Evolutionary conservation across 37 sponge, comb jelly and placozoan genomes (phyloP).

Genomic region (Cladorhizidae sp.): DNA sequence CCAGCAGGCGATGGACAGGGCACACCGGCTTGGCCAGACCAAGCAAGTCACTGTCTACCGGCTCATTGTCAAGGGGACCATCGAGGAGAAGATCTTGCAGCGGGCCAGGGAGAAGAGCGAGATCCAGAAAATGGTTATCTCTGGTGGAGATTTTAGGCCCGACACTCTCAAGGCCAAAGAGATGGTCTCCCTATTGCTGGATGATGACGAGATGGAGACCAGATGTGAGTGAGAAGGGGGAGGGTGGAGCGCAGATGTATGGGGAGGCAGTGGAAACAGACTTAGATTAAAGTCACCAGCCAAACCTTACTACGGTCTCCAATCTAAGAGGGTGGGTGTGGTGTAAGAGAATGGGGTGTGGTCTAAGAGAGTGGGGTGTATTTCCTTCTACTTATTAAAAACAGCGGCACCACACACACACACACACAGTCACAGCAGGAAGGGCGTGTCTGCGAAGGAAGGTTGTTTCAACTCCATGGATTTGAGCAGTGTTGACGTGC

Average conservation of each 20-base stretch:
- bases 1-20: constrained; percentile 98
- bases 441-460: no score
- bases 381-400: no score
- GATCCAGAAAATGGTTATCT: constrained; percentile 98
- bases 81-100: constrained; percentile 94
- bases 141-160: constrained; percentile 91
- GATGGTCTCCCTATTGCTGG: constrained; percentile 91
- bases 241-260: background rate
- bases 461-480: no score
- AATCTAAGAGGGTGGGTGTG: background rate
- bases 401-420: no score
- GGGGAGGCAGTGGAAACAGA: no score
- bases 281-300: no score
- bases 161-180: constrained; percentile 93
- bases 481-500: no score
- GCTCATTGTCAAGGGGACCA: constrained; percentile 90
- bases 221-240: constrained; percentile 65
- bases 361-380: no score
- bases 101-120: constrained; percentile 97
- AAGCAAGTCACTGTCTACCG: constrained; percentile 96
- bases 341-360: no score
- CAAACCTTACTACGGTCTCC: no score
- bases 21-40: constrained; percentile 96
- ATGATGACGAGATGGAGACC: constrained; percentile 93
- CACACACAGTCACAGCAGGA: no score